Conservation (phyloP, 1,140 invertebrate species). For the Drosophila tsacasi region DNA sequence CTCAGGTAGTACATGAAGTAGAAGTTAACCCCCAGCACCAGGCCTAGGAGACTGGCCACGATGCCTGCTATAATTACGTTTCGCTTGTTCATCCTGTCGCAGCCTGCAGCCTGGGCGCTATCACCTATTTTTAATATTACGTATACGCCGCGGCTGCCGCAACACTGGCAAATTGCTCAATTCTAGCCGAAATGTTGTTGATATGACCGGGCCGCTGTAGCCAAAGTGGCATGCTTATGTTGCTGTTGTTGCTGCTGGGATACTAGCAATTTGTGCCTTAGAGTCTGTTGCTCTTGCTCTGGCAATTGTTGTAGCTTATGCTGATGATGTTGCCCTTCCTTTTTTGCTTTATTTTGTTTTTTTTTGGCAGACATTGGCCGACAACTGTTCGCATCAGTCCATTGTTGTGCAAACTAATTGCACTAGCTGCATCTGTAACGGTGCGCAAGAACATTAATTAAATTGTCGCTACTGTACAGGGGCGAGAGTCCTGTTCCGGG, state of each 20-base stretch:
- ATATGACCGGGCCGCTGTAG: conserved; percentile 47
- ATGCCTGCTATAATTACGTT: conserved; percentile 72
- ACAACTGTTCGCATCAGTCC: conserved; percentile 83
- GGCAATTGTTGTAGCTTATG: conserved; percentile 33
- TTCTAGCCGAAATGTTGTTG: conserved; percentile 65
- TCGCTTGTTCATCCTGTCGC: conserved; percentile 77
- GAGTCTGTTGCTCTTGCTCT: conserved; percentile 31
- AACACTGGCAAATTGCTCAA: conserved; percentile 72
- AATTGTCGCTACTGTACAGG: conserved; percentile 26
- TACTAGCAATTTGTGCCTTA: conserved; percentile 30
- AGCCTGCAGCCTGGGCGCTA: conserved; percentile 48
- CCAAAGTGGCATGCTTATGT: conserved; percentile 52
- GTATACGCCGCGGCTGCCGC: conserved; percentile 55
- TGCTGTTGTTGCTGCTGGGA: conserved; percentile 30
- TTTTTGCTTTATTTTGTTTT: conserved; percentile 38
- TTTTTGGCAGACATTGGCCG: conserved; percentile 76
- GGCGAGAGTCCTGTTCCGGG: conserved; percentile 35
- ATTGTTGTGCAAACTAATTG: conserved; percentile 75
- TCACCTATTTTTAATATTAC: conserved; percentile 79
- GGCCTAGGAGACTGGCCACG: conserved; percentile 69
- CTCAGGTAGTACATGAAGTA: conserved; percentile 85
- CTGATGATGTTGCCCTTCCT: conserved; percentile 35
- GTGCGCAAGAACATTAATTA: conserved; percentile 44
- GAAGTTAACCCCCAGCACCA: conserved; percentile 80
- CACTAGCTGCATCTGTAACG: conserved; percentile 11